These are phyloP conservation scores for Notothenia coriiceps DNA, from an alignment of 2,113 vertebrate genomes.

Conservation along the genomic window DNA sequence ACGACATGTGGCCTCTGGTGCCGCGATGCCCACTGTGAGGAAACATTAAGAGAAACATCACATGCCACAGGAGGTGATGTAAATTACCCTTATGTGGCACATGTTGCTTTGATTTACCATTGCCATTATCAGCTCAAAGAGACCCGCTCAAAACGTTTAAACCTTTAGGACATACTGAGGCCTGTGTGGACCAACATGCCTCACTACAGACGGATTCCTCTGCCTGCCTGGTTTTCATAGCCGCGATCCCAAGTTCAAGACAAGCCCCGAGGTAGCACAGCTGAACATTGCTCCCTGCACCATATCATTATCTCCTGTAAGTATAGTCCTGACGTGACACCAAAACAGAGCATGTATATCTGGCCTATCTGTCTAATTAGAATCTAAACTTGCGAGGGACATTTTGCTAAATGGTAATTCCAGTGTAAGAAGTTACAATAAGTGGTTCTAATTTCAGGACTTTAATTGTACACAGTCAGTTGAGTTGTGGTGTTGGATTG, in stretches of 20 bases:
- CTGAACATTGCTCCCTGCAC: conserved; percentile 60
- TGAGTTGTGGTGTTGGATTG: conserved; percentile 41
- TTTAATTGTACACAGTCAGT: conserved; percentile 68
- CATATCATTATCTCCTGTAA: conserved; percentile 79
- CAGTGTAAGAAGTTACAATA: conserved; percentile 57
- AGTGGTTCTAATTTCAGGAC: conserved; percentile 65
- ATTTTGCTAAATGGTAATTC: conserved; percentile 74
- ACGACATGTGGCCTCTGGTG: conserved; percentile 49
- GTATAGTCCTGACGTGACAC: conserved; percentile 77
- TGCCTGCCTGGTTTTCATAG: conserved; percentile 49
- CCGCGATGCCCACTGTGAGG: conserved; percentile 61
- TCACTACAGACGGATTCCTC: conserved; percentile 20
- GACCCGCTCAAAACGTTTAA: conserved; percentile 42
- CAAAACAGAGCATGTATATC: conserved; percentile 70
- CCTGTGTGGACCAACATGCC: conserved; percentile 29
- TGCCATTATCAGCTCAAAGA: conserved; percentile 72
- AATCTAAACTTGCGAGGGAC: conserved; percentile 59
- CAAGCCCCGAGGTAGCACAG: conserved; percentile 62
- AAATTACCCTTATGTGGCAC: conserved; percentile 70
- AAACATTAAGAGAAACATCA: conserved; percentile 66
- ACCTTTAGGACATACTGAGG: conserved; percentile 52
- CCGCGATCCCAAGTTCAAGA: conserved; percentile 62
- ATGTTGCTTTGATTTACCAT: conserved; percentile 73
- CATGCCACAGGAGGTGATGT: conserved; percentile 60
- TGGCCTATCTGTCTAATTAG: conserved; percentile 78